Evolutionary conservation across 2,888 invertebrate genomes (phyloP).

Genomic region (Hecatera dysodea): DNA sequence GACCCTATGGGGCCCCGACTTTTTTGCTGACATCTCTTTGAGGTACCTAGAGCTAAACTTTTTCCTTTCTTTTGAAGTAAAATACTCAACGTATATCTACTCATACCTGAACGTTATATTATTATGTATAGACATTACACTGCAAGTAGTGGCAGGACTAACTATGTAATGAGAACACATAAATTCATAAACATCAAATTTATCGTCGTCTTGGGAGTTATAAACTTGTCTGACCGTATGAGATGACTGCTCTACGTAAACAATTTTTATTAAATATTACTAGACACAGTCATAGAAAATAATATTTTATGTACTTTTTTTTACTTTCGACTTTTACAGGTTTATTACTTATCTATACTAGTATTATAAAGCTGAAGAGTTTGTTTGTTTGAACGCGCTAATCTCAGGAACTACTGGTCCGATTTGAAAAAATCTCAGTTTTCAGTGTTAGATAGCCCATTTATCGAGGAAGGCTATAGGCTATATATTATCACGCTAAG

Average conservation of each 20-base stretch:
- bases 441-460: too few species aligned
- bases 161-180: background rate
- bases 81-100: too few species aligned
- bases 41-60: too few species aligned
- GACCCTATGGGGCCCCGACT: too few species aligned
- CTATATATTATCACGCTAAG: too few species aligned
- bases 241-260: background rate
- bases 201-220: slow-evolving; percentile 35
- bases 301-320: background rate
- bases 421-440: too few species aligned
- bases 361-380: too few species aligned
- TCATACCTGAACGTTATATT: background rate
- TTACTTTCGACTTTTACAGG: background rate
- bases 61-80: too few species aligned
- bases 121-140: background rate
- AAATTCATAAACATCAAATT: slow-evolving; percentile 20
- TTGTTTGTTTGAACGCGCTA: too few species aligned
- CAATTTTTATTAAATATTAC: slow-evolving; percentile 27
- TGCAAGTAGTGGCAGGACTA: background rate
- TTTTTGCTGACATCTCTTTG: too few species aligned
- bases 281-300: background rate
- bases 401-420: too few species aligned
- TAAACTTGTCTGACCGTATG: slow-evolving; percentile 24
- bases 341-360: background rate
- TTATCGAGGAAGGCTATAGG: too few species aligned